Evolutionary conservation across 2,888 invertebrate species (phyloP).

Genomic region (Mesopsocus fuscifrons): DNA sequence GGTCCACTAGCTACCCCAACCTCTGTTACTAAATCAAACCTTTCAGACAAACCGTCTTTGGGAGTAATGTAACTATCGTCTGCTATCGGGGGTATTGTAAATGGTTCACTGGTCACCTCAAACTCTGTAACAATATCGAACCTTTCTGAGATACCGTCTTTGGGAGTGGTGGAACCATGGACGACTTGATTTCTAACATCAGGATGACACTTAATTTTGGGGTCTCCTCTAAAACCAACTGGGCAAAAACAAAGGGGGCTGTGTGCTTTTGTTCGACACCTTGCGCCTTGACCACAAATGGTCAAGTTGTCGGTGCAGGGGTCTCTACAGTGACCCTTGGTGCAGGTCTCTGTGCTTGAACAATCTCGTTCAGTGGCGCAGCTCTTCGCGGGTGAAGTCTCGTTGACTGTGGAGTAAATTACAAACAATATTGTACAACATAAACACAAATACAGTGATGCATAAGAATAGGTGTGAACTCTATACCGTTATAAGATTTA

Average conservation of each 20-base stretch:
- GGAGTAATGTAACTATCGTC: no score
- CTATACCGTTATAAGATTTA: no score
- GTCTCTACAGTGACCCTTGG: slow-evolving; percentile 62
- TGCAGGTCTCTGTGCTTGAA: slow-evolving; percentile 64
- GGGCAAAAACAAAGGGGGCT: slow-evolving; percentile 58
- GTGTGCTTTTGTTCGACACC: slow-evolving; percentile 64
- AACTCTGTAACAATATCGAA: neutral
- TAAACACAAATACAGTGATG: no score
- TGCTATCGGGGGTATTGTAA: no score
- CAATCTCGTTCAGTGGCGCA: slow-evolving; percentile 72
- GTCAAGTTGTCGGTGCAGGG: slow-evolving; percentile 47
- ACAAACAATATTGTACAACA: neutral
- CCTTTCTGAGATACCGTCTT: neutral
- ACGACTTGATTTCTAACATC: neutral
- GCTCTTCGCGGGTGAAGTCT: slow-evolving; percentile 27
- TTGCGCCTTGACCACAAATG: slow-evolving; percentile 36
- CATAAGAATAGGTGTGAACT: no score
- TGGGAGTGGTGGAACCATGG: neutral
- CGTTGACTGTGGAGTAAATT: slow-evolving; percentile 27
- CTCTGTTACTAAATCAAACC: no score
- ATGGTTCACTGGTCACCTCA: no score
- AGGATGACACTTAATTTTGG: slow-evolving; percentile 20
- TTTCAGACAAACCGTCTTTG: no score
- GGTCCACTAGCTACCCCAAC: no score
- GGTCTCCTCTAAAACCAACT: slow-evolving; percentile 15